Evolutionary conservation across 2,888 invertebrate genomes (phyloP), one percentile per base, ranked within the genome.

Genomic region (Acrocyrtus sp.): DNA sequence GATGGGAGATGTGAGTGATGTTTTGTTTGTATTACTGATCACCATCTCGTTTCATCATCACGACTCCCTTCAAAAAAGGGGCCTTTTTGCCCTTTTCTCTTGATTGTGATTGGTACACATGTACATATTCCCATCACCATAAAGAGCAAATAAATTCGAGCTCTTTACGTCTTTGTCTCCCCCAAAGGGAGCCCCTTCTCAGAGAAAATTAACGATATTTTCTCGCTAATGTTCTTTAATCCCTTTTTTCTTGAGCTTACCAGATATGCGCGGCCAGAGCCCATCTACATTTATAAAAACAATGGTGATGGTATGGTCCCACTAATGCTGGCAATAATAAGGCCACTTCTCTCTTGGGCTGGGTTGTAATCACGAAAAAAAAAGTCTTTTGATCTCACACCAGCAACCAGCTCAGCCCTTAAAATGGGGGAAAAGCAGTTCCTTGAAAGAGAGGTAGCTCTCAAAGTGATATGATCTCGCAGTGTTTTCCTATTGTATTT

Each of bases 361-460:
- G n/a, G n/a, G n/a, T n/a, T n/a, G 22, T 63, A 54, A 63, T 63
- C 63, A 63, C 54, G n/a, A n/a, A n/a, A n/a, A n/a, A n/a, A 53
- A 63, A 54, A 63, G 63, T 54, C 63, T 54, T 63, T 63, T 63
- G 63, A 63, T 63, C 63, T 63, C 63, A 53, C 63, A 54, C 54
- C 54, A 63, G 63, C 45, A n/a, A n/a, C 27, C 43, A 43, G 3
- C 17, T 8, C 47, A 4, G 47, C 47, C 47, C 41, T 41, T 12
- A 39, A 15, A 6, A 39, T 39, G 12, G 12, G 12, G 12, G 12
- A 39, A 39, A 15, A 39, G 39, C 39, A 15, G 12, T 39, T 39
- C 39, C 6, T 39, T 6, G 39, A 39, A 39, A 39, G 12, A 10
- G 39, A 39, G 6, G 39, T 10, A 10, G 39, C n/a, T n/a, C n/a